Base-by-base conservation (phyloP, 2,888 invertebrate genomes). In the Coenonympha glycerion region DNA sequence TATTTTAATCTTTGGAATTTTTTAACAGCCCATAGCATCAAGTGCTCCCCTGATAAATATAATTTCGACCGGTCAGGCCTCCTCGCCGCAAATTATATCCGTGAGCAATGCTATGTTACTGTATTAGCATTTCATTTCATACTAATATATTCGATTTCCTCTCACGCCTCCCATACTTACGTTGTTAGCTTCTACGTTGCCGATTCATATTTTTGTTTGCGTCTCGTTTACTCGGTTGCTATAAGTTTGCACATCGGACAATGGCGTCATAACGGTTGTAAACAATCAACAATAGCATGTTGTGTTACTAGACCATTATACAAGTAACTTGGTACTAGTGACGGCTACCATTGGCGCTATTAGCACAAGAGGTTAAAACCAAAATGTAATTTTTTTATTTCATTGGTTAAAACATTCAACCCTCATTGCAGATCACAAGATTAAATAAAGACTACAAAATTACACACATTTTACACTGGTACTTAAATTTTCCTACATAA, bases 41-140 rank as follows among this genome's bases (percentile, higher is more conserved):
- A 85, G 84, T 76, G 83, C 80, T 61, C 84, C 86, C 57, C 72
- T 87, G 69, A 86, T 87, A 76, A 87, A 87, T 79, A 87, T 87
- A 58, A 87, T 87, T 75, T 87, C 86, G 18, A 86, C 86, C 8
- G 86, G 86, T 52, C 86, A 86, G 72, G 86, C 86, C 24, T 83
- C 86, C 11, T 81, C 86, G 47, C 86, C 86, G 57, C 86, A 86
- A 63, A 76, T 85, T 51, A 64, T 84, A 63, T 76, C 85, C 66
- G 86, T 86, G 86, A 86, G 86, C 84, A 85, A 58, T 69, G 64
- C 64, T 54, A 64, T 61, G 62, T 68, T 62, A 59, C 39, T 5
- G 1, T 47, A 59, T 57, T 61, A 63, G 58, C 60, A 59, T 53
- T 58, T 64, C 64, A 62, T 63, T n/a, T n/a, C 64, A 64, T 62